These are phyloP conservation scores for Indri indri DNA, from an alignment of 2,113 vertebrate species.

Conservation along the genomic window DNA sequence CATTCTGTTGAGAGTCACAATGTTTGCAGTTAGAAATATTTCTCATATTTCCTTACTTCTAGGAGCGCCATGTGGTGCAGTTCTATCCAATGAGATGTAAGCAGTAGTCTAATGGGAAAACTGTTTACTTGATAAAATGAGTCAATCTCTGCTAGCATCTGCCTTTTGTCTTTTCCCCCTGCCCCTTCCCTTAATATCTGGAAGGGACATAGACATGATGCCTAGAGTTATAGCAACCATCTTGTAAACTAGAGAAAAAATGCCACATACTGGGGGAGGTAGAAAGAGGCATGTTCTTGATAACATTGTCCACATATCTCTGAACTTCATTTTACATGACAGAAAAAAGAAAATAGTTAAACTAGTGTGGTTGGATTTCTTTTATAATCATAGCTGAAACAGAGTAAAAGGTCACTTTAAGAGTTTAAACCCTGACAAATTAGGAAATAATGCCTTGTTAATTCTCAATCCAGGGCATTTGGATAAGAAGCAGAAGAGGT, in stretches of 20 bases:
- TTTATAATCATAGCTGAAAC: not conserved
- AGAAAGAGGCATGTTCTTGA: not conserved
- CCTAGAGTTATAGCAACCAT: not conserved
- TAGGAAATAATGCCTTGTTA: not conserved
- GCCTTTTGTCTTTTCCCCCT: not conserved
- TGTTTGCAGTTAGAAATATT: not conserved
- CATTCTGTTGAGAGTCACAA: not conserved
- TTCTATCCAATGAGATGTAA: not conserved
- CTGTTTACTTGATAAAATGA: not conserved
- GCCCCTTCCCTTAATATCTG: not conserved
- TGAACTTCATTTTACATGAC: not conserved
- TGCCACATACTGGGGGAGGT: not conserved
- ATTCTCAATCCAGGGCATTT: not conserved
- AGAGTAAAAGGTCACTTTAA: not conserved
- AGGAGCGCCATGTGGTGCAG: not conserved
- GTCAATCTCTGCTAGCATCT: not conserved
- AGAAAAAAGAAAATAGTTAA: not conserved
- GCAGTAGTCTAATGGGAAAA: not conserved
- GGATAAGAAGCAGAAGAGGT: not conserved
- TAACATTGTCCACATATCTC: not conserved
- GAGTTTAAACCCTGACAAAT: not conserved
- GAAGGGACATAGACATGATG: not conserved
- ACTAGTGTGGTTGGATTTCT: not conserved
- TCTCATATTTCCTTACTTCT: not conserved
- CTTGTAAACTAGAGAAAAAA: not conserved